phyloP scores from a whole-genome alignment of 2,888 invertebrate species.

The Odontomyia ornata region DNA sequence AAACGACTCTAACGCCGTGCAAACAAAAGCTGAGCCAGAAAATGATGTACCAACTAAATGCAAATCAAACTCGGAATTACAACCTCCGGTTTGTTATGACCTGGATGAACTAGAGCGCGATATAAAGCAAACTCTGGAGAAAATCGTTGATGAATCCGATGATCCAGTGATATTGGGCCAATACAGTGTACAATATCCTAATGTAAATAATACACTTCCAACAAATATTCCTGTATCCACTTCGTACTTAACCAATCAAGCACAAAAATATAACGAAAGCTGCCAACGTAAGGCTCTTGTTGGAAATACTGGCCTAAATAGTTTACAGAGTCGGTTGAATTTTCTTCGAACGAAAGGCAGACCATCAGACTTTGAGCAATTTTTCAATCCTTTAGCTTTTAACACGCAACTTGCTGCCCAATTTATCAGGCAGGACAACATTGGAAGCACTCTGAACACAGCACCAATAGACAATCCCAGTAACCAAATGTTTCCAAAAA shows the following conservation, averaged over 20 bases:
- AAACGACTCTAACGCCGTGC: neutral
- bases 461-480: neutral
- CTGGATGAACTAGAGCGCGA: constrained; percentile 22
- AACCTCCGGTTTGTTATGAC: constrained; percentile 14
- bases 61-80: no score
- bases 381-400: constrained; percentile 34
- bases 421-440: constrained; percentile 15
- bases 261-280: constrained; percentile 9
- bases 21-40: neutral
- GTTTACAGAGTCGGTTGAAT: constrained; percentile 31
- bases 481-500: constrained; percentile 10
- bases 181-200: neutral
- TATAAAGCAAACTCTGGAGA: constrained; percentile 14
- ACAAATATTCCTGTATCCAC: neutral
- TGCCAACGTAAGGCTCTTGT: neutral
- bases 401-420: constrained; percentile 25
- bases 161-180: neutral
- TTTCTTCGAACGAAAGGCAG: constrained; percentile 35
- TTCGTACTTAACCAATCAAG: neutral
- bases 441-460: neutral
- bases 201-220: neutral
- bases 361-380: constrained; percentile 27
- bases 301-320: neutral
- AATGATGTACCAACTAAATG: no score
- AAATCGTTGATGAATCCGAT: constrained; percentile 22